Evolutionary conservation across 2,113 vertebrate species (phyloP).

Genomic region (Coracopsis vasa): DNA sequence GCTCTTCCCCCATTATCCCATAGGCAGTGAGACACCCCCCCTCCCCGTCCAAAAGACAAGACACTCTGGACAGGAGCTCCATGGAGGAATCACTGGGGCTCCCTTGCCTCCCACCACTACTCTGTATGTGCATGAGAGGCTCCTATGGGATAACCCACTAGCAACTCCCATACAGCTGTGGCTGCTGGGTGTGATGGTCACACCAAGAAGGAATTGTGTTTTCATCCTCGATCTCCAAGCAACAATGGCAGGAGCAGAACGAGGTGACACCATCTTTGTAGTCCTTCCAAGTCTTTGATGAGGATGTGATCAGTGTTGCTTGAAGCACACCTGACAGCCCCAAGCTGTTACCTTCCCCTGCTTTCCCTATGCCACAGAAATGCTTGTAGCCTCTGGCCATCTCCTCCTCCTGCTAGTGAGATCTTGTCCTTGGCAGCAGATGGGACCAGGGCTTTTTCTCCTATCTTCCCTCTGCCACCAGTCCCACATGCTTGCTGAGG

Average conservation of each 20-base stretch:
- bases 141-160: background rate
- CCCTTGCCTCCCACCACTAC: accelerated
- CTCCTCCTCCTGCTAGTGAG: background rate
- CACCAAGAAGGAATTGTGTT: background rate
- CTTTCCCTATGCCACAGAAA: background rate
- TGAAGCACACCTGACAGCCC: background rate
- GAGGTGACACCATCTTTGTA: background rate
- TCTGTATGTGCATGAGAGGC: accelerated
- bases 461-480: accelerated
- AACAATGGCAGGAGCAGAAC: background rate
- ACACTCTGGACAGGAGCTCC: background rate
- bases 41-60: background rate
- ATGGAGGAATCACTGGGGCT: background rate
- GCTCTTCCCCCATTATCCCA: background rate
- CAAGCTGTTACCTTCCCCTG: background rate
- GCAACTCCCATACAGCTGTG: background rate
- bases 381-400: background rate
- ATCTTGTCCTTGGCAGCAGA: background rate
- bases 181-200: background rate
- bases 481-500: accelerated
- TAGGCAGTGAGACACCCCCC: background rate
- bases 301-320: background rate
- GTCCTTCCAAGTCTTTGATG: background rate
- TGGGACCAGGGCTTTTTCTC: background rate
- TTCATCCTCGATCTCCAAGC: background rate